phyloP scores from a whole-genome alignment of 2,888 invertebrate genomes.

The Trissoscelio sp. region DNA sequence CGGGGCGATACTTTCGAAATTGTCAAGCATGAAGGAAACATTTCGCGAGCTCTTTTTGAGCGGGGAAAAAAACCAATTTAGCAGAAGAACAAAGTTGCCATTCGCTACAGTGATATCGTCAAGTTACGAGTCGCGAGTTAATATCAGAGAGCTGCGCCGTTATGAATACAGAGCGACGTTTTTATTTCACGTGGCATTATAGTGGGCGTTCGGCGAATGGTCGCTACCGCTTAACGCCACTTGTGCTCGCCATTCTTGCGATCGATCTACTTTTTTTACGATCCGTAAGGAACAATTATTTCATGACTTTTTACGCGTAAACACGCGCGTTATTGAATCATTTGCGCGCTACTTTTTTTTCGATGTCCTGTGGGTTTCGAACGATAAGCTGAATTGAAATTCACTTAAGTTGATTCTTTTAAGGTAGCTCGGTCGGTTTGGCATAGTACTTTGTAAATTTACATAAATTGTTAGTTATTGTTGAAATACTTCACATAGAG shows the following conservation, averaged over 20 bases:
- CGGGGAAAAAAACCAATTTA: slow-evolving; percentile 58
- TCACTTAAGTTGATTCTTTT: too few species aligned
- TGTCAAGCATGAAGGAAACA: slow-evolving; percentile 46
- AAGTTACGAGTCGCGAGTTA: slow-evolving; percentile 70
- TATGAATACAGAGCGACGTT: slow-evolving; percentile 69
- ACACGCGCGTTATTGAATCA: slow-evolving; percentile 49
- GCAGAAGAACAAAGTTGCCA: slow-evolving; percentile 63
- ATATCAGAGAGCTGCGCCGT: slow-evolving; percentile 71
- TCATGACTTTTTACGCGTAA: slow-evolving; percentile 38
- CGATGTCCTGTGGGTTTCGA: not conserved
- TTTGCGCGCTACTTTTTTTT: slow-evolving; percentile 6
- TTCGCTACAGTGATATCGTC: slow-evolving; percentile 59
- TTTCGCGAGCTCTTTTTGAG: slow-evolving; percentile 38
- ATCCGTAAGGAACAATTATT: slow-evolving; percentile 59
- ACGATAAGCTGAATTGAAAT: not conserved
- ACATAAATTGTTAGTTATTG: too few species aligned
- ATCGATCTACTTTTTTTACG: slow-evolving; percentile 60
- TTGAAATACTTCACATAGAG: too few species aligned
- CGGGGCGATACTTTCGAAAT: slow-evolving; percentile 34
- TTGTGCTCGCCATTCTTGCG: slow-evolving; percentile 36
- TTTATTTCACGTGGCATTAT: slow-evolving; percentile 72
- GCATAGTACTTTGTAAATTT: too few species aligned
- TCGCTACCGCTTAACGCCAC: slow-evolving; percentile 57
- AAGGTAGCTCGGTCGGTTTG: too few species aligned
- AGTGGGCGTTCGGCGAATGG: slow-evolving; percentile 64